Evolutionary conservation across 2,888 invertebrate species (phyloP).

Genomic region (Agrochola lota): DNA sequence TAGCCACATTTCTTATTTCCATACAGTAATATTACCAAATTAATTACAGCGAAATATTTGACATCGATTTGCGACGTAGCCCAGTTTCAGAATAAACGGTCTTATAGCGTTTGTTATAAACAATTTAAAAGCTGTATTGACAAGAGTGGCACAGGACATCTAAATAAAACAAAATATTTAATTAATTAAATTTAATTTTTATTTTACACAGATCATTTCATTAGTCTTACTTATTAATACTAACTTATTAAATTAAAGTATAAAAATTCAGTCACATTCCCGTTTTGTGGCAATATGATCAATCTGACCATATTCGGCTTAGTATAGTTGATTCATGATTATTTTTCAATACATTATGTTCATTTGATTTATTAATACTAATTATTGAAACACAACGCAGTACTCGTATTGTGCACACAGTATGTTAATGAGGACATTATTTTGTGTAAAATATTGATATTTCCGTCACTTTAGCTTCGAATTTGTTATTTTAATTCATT

Average conservation of each 20-base stretch:
- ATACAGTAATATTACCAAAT: no score
- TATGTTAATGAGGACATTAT: background rate
- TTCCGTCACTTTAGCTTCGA: background rate
- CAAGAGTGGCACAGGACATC: background rate
- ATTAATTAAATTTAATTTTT: slow-evolving; percentile 20
- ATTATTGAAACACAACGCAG: background rate
- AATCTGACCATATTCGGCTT: background rate
- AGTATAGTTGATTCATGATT: background rate
- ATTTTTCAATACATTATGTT: background rate
- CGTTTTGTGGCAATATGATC: background rate
- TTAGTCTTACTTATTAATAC: slow-evolving; percentile 11
- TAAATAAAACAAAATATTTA: slow-evolving; percentile 16
- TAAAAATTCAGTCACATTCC: slow-evolving; percentile 43
- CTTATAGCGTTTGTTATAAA: no score
- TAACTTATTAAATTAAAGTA: slow-evolving; percentile 34
- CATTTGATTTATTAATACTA: background rate
- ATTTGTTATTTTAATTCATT: background rate
- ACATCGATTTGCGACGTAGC: no score
- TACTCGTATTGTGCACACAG: background rate
- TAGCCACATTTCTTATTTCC: no score
- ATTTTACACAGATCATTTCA: slow-evolving; percentile 26
- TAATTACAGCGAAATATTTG: no score
- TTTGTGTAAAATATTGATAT: slow-evolving; percentile 1
- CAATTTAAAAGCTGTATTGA: no score
- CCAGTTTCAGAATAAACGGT: no score